Conservation (phyloP, 2,797 vertebrate genomes). For the Parauchenoglanis punctatus region DNA sequence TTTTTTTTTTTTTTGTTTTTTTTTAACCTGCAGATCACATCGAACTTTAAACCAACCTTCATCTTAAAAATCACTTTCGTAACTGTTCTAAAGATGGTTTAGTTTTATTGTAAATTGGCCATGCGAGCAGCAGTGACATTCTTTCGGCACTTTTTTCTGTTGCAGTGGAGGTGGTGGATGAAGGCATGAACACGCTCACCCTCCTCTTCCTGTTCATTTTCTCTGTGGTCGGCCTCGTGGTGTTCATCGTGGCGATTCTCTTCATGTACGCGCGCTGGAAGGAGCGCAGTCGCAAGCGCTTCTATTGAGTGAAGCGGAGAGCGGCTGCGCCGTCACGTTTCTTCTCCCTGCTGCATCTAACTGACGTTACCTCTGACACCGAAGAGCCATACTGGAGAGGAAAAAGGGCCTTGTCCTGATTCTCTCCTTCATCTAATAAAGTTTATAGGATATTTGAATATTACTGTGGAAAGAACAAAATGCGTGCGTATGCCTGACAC, state of each 20-base stretch:
- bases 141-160: background rate
- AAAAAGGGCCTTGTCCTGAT: background rate
- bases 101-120: background rate
- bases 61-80: background rate
- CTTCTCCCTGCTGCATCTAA: conserved; percentile 23
- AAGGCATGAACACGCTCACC: conserved; percentile 81
- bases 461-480: background rate
- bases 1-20: too few relatives aligned
- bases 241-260: conserved; percentile 80
- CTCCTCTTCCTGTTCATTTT: conserved; percentile 87
- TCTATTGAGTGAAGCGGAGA: conserved; percentile 80
- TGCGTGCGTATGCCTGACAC: background rate
- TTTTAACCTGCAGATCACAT: too few relatives aligned
- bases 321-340: too few relatives aligned
- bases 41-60: background rate
- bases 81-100: background rate
- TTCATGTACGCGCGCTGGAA: conserved; percentile 89
- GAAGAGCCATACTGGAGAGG: conserved; percentile 18
- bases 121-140: background rate
- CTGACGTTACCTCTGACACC: conserved; percentile 31
- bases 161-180: conserved; percentile 78
- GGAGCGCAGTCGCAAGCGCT: conserved; percentile 89
- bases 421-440: background rate
- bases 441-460: background rate
- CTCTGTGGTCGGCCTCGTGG: conserved; percentile 81